These are phyloP conservation scores for Lycaon pictus DNA, from an alignment of 2,113 vertebrate species.

Conservation along the genomic window DNA sequence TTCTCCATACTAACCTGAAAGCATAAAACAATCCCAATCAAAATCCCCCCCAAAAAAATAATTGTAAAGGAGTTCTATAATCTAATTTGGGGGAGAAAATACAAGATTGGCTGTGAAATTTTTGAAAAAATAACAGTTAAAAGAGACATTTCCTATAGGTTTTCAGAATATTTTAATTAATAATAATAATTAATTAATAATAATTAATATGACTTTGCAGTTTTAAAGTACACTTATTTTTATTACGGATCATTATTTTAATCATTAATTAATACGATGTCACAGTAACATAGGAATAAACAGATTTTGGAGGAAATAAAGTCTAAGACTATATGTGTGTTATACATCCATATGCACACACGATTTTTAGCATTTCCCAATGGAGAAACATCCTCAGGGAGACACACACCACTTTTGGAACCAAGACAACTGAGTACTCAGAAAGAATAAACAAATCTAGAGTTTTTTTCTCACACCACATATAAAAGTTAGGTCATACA, in stretches of 20 bases:
- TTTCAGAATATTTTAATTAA: neutral
- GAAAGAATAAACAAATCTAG: neutral
- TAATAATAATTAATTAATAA: neutral
- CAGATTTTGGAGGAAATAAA: conserved; percentile 23
- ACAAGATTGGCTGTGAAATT: neutral
- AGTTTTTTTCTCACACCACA: neutral
- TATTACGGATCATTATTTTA: neutral
- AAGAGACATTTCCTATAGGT: neutral
- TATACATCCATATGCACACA: neutral
- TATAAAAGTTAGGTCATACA: conserved; percentile 5
- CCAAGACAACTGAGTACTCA: neutral
- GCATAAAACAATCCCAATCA: neutral
- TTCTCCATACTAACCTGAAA: neutral
- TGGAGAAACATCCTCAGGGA: neutral
- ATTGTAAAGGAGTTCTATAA: neutral
- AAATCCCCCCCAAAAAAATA: neutral
- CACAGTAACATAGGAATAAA: neutral
- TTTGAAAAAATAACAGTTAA: neutral
- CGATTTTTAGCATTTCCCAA: neutral
- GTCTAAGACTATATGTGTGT: neutral
- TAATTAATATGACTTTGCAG: neutral
- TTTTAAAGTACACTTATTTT: neutral
- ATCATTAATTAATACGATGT: neutral
- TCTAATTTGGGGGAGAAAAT: conserved; percentile 14
- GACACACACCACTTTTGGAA: neutral